Conservation (phyloP, 1,140 invertebrate genomes). For the Hyles vespertilio region DNA sequence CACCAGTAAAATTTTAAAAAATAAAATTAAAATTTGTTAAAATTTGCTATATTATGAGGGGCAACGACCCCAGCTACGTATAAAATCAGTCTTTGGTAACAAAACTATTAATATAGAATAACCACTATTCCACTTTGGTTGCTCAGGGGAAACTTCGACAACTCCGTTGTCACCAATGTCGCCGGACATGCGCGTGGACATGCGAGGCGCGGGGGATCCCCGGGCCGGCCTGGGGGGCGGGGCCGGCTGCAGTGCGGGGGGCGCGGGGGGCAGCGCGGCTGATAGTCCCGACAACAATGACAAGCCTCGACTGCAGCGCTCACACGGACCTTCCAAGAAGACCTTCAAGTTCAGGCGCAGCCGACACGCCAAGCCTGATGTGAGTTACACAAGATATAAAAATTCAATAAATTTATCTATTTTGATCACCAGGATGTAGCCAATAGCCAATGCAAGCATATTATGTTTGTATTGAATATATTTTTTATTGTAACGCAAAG, state of each 20-base stretch:
- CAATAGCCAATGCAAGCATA: too few species aligned
- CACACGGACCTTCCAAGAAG: conserved; percentile 95
- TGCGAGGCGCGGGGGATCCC: conserved; percentile 24
- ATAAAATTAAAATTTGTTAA: too few species aligned
- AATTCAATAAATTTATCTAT: too few species aligned
- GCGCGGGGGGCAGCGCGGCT: conserved; percentile 14
- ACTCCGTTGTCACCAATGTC: conserved; percentile 85
- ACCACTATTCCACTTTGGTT: neutral
- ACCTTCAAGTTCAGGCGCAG: conserved; percentile 93
- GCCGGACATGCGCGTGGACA: conserved; percentile 56
- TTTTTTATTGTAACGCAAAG: too few species aligned
- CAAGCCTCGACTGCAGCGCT: conserved; percentile 89
- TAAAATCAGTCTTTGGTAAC: too few species aligned
- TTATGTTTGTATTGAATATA: too few species aligned
- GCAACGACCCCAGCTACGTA: too few species aligned
- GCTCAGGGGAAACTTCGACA: conserved; percentile 82
- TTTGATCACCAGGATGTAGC: too few species aligned
- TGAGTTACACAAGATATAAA: conserved; percentile 12
- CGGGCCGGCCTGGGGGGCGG: neutral
- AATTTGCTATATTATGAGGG: too few species aligned
- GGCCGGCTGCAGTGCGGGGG: conserved; percentile 8
- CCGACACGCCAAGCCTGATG: conserved; percentile 74
- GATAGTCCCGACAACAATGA: conserved; percentile 53
- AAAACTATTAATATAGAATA: too few species aligned
- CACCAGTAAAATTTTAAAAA: too few species aligned